Evolutionary conservation across 2,113 vertebrate genomes (phyloP).

Genomic region (Dryoscopus gambensis): DNA sequence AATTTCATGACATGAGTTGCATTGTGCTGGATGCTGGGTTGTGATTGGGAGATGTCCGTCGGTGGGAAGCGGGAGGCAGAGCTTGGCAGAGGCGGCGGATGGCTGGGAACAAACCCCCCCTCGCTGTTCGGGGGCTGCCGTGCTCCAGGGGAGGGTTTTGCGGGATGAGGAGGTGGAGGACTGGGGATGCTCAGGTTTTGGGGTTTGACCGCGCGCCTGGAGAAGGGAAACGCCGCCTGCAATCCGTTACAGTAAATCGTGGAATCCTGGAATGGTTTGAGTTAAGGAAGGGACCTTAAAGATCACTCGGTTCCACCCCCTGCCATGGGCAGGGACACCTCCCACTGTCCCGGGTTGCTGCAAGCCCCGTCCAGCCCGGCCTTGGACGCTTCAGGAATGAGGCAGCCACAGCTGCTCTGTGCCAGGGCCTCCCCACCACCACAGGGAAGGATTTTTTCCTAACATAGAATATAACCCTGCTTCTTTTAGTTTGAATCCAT

Average conservation of each 20-base stretch:
- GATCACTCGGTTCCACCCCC: background rate
- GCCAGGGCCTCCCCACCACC: rapidly evolving
- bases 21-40: background rate
- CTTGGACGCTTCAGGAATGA: background rate
- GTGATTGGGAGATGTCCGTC: background rate
- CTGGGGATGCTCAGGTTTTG: background rate
- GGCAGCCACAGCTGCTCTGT: background rate
- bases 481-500: background rate
- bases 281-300: background rate
- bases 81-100: background rate
- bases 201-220: background rate
- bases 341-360: rapidly evolving
- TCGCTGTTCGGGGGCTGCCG: background rate
- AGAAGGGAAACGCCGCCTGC: background rate
- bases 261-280: no score
- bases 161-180: background rate
- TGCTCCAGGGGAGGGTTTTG: background rate
- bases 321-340: background rate
- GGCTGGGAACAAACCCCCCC: background rate
- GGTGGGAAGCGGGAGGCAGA: background rate
- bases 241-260: background rate
- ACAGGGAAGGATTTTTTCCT: background rate
- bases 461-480: background rate
- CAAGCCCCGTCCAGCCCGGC: rapidly evolving
- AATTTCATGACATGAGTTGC: background rate